These are phyloP conservation scores for Chrosomus eos DNA, from an alignment of 2,797 vertebrate species.

Conservation along the genomic window DNA sequence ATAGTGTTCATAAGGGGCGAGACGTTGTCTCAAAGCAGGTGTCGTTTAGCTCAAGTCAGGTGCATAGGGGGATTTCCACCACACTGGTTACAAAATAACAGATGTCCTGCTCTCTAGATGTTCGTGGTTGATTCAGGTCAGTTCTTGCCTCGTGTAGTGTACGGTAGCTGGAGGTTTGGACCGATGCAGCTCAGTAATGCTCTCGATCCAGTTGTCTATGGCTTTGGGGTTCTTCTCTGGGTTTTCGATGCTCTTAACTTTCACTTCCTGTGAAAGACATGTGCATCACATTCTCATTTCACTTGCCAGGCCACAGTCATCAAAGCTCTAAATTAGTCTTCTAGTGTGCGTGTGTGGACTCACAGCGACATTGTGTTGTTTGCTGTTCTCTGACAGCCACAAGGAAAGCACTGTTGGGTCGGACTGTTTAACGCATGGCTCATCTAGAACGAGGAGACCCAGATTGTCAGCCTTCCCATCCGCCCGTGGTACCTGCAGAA, in stretches of 20 bases:
- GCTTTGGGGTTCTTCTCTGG: constrained; percentile 87
- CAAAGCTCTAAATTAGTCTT: neutral
- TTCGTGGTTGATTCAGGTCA: neutral
- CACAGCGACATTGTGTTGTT: constrained; percentile 86
- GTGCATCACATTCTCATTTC: neutral
- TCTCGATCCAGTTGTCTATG: constrained; percentile 93
- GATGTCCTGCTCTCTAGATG: neutral
- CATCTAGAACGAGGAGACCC: constrained; percentile 90
- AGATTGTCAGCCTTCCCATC: constrained; percentile 85
- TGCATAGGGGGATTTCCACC: neutral
- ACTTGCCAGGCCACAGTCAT: neutral
- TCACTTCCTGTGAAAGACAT: constrained; percentile 81
- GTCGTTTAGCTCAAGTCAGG: neutral
- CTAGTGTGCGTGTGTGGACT: constrained; percentile 42
- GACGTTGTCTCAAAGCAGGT: too few species aligned
- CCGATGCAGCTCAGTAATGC: constrained; percentile 89
- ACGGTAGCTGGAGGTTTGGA: constrained; percentile 91
- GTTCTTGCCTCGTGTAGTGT: constrained; percentile 83
- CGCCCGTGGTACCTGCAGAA: constrained; percentile 85
- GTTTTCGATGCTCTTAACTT: constrained; percentile 89
- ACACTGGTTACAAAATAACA: neutral
- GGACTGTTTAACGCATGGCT: constrained; percentile 92
- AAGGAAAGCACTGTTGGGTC: constrained; percentile 92
- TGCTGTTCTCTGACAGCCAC: constrained; percentile 92
- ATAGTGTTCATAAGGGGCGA: too few species aligned